These are phyloP conservation scores for Silurus meridionalis DNA, from an alignment of 2,113 vertebrate species.

Conservation along the genomic window DNA sequence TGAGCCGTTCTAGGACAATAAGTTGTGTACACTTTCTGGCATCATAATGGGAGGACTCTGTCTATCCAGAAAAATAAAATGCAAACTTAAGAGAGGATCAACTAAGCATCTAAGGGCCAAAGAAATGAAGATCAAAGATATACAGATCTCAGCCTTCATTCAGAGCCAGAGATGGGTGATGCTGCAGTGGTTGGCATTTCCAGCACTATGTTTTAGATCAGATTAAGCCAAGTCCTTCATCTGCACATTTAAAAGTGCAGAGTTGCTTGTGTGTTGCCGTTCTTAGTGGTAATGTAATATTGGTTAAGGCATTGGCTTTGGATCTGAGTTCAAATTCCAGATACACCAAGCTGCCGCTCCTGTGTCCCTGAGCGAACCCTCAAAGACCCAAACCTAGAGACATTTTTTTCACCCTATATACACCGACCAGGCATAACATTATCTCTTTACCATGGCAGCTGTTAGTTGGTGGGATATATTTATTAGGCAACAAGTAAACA, in stretches of 20 bases:
- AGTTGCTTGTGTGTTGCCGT: background rate
- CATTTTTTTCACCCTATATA: no score
- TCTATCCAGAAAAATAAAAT: background rate
- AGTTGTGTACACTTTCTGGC: background rate
- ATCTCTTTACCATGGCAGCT: no score
- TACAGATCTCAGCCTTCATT: background rate
- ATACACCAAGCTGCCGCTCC: no score
- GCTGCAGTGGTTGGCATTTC: background rate
- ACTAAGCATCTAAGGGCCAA: background rate
- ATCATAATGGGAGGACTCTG: background rate
- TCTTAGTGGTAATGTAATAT: no score
- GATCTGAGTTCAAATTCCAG: no score
- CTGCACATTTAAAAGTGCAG: background rate
- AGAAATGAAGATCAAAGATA: background rate
- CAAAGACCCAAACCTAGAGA: no score
- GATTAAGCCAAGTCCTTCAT: background rate
- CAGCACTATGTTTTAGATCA: background rate
- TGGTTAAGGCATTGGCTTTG: no score
- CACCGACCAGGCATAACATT: no score
- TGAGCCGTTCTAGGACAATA: slow-evolving; percentile 11
- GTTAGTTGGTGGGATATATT: no score
- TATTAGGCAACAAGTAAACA: no score
- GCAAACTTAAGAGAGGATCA: background rate
- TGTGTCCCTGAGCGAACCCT: no score
- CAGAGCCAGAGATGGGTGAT: background rate